These are phyloP conservation scores for Lepisosteus oculatus DNA, from an alignment of 2,113 vertebrate genomes.

Conservation along the genomic window DNA sequence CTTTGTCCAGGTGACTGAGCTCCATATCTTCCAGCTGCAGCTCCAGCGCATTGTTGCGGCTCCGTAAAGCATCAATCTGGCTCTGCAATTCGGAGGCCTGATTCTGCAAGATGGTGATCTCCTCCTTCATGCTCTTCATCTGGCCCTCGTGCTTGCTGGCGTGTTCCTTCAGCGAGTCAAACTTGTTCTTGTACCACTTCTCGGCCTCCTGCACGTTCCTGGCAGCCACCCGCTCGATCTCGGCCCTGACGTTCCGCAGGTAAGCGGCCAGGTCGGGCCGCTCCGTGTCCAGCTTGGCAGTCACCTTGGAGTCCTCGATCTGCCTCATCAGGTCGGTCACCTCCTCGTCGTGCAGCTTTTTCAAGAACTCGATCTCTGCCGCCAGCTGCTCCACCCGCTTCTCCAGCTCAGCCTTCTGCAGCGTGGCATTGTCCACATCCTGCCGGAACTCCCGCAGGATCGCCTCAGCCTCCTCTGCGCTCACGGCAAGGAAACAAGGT, in stretches of 20 bases:
- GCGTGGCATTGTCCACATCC: slow-evolving; percentile 65
- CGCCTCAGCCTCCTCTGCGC: slow-evolving; percentile 65
- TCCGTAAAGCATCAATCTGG: slow-evolving; percentile 62
- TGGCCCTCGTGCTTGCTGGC: slow-evolving; percentile 62
- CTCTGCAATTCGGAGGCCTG: slow-evolving; percentile 66
- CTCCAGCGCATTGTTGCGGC: slow-evolving; percentile 60
- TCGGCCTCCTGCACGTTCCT: slow-evolving; percentile 70
- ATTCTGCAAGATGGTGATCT: slow-evolving; percentile 61
- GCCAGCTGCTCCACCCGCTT: slow-evolving; percentile 58
- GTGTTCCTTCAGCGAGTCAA: slow-evolving; percentile 64
- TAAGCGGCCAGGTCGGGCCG: slow-evolving; percentile 57
- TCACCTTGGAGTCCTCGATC: slow-evolving; percentile 62
- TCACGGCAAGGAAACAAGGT: background rate
- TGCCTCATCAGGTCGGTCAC: slow-evolving; percentile 64
- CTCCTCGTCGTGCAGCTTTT: slow-evolving; percentile 62
- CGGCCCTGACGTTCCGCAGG: slow-evolving; percentile 52
- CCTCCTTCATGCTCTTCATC: slow-evolving; percentile 65
- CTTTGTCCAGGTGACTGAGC: slow-evolving; percentile 59
- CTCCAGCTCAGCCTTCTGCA: slow-evolving; percentile 68
- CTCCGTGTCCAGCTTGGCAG: slow-evolving; percentile 52
- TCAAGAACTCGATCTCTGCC: slow-evolving; percentile 64
- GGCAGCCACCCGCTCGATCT: slow-evolving; percentile 66
- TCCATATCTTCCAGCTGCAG: slow-evolving; percentile 73
- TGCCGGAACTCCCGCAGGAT: slow-evolving; percentile 70
- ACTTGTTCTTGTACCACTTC: slow-evolving; percentile 75